A percentile compares a stretch with the other conserved stretches of the same genome.
Conservation (phyloP, 2,113 vertebrate genomes). For the Poeciliopsis occidentalis region DNA sequence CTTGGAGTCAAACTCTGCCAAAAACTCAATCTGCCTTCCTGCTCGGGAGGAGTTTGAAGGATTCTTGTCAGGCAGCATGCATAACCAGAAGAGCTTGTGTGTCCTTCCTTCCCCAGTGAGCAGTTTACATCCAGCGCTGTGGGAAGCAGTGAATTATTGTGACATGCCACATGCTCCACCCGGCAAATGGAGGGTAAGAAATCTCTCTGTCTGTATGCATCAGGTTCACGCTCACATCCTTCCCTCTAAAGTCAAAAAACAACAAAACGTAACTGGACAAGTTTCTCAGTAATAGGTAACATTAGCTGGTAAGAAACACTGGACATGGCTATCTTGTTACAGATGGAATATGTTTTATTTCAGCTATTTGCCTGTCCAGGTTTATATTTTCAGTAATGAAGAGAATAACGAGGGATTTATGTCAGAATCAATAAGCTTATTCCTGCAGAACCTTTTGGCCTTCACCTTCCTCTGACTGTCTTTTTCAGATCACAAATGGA, state of each 20-base stretch:
- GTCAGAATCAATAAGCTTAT: neutral
- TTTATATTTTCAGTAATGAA: neutral
- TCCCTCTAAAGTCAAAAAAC: neutral
- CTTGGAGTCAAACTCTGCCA: neutral
- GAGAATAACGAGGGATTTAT: neutral
- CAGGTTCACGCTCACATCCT: neutral
- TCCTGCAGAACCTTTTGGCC: neutral
- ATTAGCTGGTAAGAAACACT: neutral
- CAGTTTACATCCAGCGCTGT: neutral
- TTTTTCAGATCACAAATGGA: neutral
- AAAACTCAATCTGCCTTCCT: neutral
- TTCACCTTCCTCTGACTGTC: neutral
- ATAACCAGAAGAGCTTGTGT: neutral
- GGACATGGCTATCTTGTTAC: neutral
- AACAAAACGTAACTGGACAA: neutral
- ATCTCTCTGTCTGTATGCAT: neutral
- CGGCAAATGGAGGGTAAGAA: neutral
- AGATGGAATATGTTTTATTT: neutral
- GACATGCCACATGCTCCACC: neutral
- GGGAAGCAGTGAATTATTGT: neutral
- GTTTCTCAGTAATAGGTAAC: neutral
- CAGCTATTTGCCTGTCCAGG: neutral
- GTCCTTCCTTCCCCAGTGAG: neutral
- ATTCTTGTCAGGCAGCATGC: slow-evolving; percentile 3
- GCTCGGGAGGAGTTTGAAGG: neutral